Evolutionary conservation across 2,113 vertebrate genomes (phyloP), one percentile per base, ranked within the genome.

Genomic region (Nicator chloris): DNA sequence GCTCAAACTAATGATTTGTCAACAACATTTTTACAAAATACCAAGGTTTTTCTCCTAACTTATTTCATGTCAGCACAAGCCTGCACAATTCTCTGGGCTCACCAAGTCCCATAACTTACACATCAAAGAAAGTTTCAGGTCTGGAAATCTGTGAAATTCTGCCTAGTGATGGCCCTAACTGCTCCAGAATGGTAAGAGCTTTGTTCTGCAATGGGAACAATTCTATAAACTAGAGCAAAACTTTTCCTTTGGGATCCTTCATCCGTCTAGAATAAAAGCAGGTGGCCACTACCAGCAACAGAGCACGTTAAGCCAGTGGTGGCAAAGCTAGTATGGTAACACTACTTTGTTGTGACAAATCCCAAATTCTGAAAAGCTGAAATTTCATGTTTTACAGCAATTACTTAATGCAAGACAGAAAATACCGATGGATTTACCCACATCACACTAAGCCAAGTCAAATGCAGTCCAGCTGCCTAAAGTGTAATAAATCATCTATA

Each of bases 1-100:
- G 82, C 82, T 86, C 82, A 82, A 80, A 68, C 44, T 96, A 93
- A 95, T 86, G 85, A 88, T 92, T 96, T 93, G 90, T 93, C 92
- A 92, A 82, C 90, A 93, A 54, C n/a, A 64, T 68, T 93, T 96
- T 93, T 47, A 95, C 60, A 84, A 94, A 95, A 93, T 59, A 82
- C 22, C 15, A 40, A 65, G 22, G 11, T 60, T 93, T 93, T 92
- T 86, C 63, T 86, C 53, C 64, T 45, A 75, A 56, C 51, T 88
- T 90, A 70, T 79, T 86, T 78, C 70, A 79, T 75, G 21, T 94
- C 82, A 94, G 69, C 91, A 93, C 60, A 51, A 90, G 72, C 60
- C 71, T 77, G 64, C 39, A 31, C 9, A 2, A 78, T 50, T 49
- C 71, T 91, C 60, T 89, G 49, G 64, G 87, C 66, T 94, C 31